These are phyloP conservation scores for Erythrocercus mccallii DNA, from an alignment of 2,113 vertebrate species.

Conservation along the genomic window DNA sequence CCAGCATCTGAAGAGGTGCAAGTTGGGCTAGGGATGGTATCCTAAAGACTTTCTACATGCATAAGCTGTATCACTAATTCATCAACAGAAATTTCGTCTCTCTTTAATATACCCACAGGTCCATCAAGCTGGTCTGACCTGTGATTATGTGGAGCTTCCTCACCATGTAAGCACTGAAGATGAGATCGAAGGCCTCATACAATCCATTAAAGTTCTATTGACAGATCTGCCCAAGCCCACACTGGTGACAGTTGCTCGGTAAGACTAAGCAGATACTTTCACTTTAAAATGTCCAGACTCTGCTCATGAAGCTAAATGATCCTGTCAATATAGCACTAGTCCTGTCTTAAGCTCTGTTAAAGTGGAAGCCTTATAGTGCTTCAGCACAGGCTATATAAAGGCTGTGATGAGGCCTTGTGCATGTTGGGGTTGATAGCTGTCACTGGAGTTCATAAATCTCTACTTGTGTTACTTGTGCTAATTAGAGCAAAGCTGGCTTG, in stretches of 20 bases:
- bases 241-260: slow-evolving; percentile 91
- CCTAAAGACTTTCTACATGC: not conserved
- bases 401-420: not conserved
- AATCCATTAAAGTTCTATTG: slow-evolving; percentile 75
- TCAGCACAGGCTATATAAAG: not conserved
- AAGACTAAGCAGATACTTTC: not conserved
- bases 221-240: slow-evolving; percentile 84
- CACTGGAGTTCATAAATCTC: not conserved
- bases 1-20: fast-evolving
- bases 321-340: not conserved
- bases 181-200: slow-evolving; percentile 82
- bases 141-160: slow-evolving; percentile 91
- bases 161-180: slow-evolving; percentile 89
- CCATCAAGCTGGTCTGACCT: slow-evolving; percentile 94
- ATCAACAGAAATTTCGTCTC: not conserved
- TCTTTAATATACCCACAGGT: slow-evolving; percentile 73
- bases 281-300: not conserved
- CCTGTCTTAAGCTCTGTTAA: not conserved
- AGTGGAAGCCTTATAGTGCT: not conserved
- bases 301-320: not conserved
- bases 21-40: not conserved
- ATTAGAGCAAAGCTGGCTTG: not conserved
- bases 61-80: not conserved
- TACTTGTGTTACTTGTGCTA: not conserved
- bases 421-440: not conserved